Evolutionary conservation across 35 echinoderm and acorn worm species (phyloP), one percentile per base, ranked within the genome.

Genomic region (Antedon bifida): DNA sequence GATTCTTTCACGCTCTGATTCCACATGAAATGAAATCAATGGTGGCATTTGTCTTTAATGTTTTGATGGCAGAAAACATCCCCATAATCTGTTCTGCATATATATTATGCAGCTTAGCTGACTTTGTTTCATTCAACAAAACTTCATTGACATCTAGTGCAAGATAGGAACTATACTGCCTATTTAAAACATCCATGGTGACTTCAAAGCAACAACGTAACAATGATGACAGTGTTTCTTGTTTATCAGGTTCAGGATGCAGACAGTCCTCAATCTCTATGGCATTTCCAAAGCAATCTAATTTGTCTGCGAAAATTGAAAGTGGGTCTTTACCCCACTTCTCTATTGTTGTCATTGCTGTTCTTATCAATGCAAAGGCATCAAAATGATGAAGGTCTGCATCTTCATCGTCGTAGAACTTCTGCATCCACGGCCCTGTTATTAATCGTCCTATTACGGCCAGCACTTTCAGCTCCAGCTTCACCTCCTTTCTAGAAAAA

Each of bases 31-130:
- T 74, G 29, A 78, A 83, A 34, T 51, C 34, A 30, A 83, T 33
- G 28, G 23, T 83, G 1, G 86, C 80, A 83, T 88, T 83, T 33
- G 34, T 74, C 13, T 74, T 36, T 8, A 38, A 29, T 10, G 76
- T 35, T 36, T 78, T 83, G 8, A 33, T 81, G 9, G 86, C 86
- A 29, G 80, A 78, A 35, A 83, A 88, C 86, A 88, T 88, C 0
- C 81, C 86, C 86, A 88, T 88, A 2, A 88, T 34, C 32, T 88
- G 80, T 30, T 88, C 81, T 0, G 80, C 51, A 77, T 88, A 80
- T 8, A 77, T 76, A 30, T 85, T 85, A 29, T 85, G 83, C 14
- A 29, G 0, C 39, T 75, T 85, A n/a, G 83, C 74, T 11, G 73
- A 76, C 17, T 76, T 21, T 28, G 85, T 87, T 75, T 87, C 46